Evolutionary conservation across 2,797 vertebrate species (phyloP).

Genomic region (Coregonus sp.): DNA sequence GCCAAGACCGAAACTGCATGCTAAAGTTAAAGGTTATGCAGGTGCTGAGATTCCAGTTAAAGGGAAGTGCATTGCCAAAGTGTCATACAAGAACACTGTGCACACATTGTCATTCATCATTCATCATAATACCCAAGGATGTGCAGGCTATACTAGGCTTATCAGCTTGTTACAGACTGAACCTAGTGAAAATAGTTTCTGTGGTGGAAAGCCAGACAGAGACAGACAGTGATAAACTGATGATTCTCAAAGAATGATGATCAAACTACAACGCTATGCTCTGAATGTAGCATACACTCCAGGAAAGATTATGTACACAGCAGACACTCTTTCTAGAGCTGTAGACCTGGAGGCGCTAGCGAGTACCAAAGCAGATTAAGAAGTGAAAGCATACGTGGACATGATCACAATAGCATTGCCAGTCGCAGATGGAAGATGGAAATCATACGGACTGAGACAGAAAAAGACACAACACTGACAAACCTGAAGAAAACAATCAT

Average conservation of each 20-base stretch:
- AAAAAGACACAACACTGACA: conserved; percentile 4
- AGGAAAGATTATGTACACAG: conserved; percentile 32
- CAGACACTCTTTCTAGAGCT: conserved; percentile 31
- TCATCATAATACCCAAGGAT: conserved; percentile 7
- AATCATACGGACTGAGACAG: conserved; percentile 10
- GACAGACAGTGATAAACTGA: conserved; percentile 6
- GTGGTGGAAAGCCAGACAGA: not conserved
- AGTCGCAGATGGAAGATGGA: conserved; percentile 21
- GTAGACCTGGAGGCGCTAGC: conserved; percentile 10
- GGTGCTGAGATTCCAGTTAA: conserved; percentile 8
- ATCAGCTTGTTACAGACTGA: conserved; percentile 27
- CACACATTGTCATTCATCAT: conserved; percentile 1
- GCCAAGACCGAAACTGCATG: conserved; percentile 16
- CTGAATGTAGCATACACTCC: conserved; percentile 35
- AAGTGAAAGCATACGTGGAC: conserved; percentile 37
- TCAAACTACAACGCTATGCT: conserved; percentile 23
- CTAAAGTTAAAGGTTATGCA: conserved; percentile 19
- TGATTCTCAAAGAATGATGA: conserved; percentile 18
- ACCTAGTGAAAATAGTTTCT: conserved; percentile 19
- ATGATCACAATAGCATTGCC: conserved; percentile 29
- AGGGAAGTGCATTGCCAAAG: conserved; percentile 7
- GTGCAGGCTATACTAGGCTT: conserved; percentile 18
- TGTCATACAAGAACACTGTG: conserved; percentile 7
- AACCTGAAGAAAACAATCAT: conserved; percentile 19
- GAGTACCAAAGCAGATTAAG: conserved; percentile 4